phyloP scores from a whole-genome alignment of 2,113 vertebrate species.

The Andinoacara biseriatus region DNA sequence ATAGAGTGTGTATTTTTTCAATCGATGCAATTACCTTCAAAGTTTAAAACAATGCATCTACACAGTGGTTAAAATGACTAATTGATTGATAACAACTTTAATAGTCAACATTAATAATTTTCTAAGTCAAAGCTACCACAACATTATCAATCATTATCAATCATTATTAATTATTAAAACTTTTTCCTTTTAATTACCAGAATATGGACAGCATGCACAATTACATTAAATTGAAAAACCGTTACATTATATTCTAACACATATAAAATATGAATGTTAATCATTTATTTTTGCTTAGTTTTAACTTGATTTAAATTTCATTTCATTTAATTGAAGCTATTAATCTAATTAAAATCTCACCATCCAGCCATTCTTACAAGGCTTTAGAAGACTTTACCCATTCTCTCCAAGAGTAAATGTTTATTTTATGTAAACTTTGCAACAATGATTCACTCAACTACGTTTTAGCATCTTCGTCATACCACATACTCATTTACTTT shows the following conservation, averaged over 20 bases:
- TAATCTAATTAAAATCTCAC: no score
- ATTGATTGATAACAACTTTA: background rate
- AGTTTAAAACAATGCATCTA: constrained; percentile 1
- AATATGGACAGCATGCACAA: background rate
- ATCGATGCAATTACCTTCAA: background rate
- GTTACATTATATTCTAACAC: background rate
- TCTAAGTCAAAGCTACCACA: no score
- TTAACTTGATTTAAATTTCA: background rate
- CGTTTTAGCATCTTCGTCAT: background rate
- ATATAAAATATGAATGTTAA: background rate
- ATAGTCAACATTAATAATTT: background rate
- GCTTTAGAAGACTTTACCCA: background rate
- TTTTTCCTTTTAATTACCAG: background rate
- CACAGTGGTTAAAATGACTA: background rate
- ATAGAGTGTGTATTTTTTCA: background rate
- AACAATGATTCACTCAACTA: background rate
- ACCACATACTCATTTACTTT: background rate
- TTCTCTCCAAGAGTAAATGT: background rate
- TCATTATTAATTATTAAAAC: background rate
- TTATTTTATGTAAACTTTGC: background rate
- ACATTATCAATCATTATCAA: background rate
- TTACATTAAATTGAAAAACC: background rate
- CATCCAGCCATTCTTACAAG: no score
- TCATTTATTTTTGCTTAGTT: no score
- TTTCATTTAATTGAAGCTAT: background rate